Percentiles rank a stretch among this genome's conserved stretches.
These are phyloP conservation scores for Phylloscopus whistleri DNA, from an alignment of 2,113 vertebrate species.

Conservation along the genomic window DNA sequence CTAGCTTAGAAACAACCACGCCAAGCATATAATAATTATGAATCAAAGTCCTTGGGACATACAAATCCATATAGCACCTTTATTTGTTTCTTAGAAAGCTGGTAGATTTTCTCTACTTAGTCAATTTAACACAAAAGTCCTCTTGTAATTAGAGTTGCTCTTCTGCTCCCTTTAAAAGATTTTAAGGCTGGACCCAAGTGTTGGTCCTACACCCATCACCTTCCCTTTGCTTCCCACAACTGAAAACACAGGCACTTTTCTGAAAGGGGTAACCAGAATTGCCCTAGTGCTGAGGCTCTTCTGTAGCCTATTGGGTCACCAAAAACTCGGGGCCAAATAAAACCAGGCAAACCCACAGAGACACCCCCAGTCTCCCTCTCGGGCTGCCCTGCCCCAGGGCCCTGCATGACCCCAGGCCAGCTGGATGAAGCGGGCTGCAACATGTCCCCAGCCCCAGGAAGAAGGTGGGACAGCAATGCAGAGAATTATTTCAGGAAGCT, in stretches of 20 bases:
- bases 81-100: not conserved
- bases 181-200: not conserved
- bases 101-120: not conserved
- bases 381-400: not conserved
- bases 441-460: not conserved
- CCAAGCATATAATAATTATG: not conserved
- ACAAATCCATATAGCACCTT: not conserved
- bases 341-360: not conserved
- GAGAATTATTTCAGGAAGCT: conserved; percentile 19
- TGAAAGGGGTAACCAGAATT: not conserved
- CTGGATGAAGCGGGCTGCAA: not conserved
- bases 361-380: rapidly evolving
- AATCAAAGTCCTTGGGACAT: not conserved
- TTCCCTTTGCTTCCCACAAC: not conserved
- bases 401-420: conserved; percentile 2
- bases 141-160: not conserved
- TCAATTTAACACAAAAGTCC: not conserved
- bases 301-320: not conserved
- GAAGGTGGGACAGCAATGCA: conserved; percentile 33
- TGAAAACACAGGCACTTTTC: not conserved
- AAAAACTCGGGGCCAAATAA: not conserved
- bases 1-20: not conserved
- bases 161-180: not conserved
- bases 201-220: not conserved
- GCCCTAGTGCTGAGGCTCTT: not conserved